A percentile compares a stretch with the other conserved stretches of the same genome.
Evolutionary conservation across 2,888 invertebrate species (phyloP).

Genomic region (Melanchra persicariae): DNA sequence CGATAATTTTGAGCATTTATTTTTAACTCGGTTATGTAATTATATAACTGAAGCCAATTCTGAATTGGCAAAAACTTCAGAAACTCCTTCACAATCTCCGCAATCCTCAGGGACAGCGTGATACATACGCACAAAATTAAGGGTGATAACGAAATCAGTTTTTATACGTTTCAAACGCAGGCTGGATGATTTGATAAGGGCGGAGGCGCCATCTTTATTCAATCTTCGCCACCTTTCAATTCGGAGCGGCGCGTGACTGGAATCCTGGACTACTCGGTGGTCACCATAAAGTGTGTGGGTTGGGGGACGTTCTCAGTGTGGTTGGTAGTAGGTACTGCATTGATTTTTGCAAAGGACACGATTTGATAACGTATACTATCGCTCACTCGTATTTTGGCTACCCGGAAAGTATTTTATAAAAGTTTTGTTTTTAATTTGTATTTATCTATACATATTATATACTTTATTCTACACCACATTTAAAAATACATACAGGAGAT

Average conservation of each 20-base stretch:
- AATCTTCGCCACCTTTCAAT: conserved; percentile 84
- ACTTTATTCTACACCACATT: no score
- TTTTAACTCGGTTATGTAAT: not conserved
- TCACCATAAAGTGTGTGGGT: conserved; percentile 45
- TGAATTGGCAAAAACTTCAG: not conserved
- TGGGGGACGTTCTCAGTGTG: conserved; percentile 4
- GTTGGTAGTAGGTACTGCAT: not conserved
- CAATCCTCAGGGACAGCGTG: conserved; percentile 22
- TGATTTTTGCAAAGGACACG: not conserved
- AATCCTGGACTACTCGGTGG: conserved; percentile 61
- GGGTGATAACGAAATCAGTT: conserved; percentile 72
- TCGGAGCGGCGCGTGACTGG: conserved; percentile 77
- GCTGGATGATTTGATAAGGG: conserved; percentile 69
- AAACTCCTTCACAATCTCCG: conserved; percentile 18
- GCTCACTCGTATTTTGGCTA: no score
- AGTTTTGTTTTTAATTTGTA: no score
- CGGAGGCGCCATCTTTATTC: conserved; percentile 81
- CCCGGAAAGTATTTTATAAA: no score
- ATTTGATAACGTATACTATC: not conserved
- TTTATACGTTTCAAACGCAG: conserved; percentile 66
- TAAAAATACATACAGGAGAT: no score
- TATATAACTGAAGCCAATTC: not conserved
- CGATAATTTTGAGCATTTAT: no score
- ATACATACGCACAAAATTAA: conserved; percentile 62
- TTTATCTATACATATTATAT: no score